These are phyloP conservation scores for Saccopteryx bilineata DNA, from an alignment of 2,113 vertebrate genomes.

Conservation along the genomic window DNA sequence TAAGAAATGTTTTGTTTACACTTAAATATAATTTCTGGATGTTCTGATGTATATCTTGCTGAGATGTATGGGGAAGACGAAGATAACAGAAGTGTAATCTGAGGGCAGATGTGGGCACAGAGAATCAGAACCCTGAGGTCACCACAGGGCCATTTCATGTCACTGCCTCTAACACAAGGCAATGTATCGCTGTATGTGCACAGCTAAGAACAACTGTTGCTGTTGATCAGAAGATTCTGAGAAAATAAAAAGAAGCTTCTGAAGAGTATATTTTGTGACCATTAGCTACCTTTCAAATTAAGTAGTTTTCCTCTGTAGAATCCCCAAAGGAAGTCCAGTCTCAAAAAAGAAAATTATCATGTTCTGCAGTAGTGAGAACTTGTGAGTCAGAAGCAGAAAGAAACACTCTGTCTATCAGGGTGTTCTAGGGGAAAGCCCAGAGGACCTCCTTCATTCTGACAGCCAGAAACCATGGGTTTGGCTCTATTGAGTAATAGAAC, in stretches of 20 bases:
- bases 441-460: not conserved
- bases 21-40: not conserved
- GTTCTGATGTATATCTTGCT: not conserved
- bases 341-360: slow-evolving; percentile 63
- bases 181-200: not conserved
- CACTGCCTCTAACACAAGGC: not conserved
- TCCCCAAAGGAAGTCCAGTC: slow-evolving; percentile 52
- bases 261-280: slow-evolving; percentile 32
- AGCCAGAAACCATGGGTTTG: not conserved
- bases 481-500: not conserved
- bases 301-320: slow-evolving; percentile 65
- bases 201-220: not conserved
- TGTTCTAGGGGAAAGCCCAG: not conserved
- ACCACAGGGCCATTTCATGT: not conserved
- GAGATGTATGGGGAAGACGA: not conserved
- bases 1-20: not conserved
- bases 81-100: not conserved
- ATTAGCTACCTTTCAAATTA: slow-evolving; percentile 66
- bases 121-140: not conserved
- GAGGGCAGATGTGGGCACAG: not conserved
- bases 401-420: slow-evolving; percentile 23
- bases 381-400: slow-evolving; percentile 69
- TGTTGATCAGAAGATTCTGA: not conserved
- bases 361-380: slow-evolving; percentile 53
- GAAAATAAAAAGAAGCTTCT: not conserved